Conservation (phyloP, 2,113 vertebrate genomes). For the Baryphthengus martii region DNA sequence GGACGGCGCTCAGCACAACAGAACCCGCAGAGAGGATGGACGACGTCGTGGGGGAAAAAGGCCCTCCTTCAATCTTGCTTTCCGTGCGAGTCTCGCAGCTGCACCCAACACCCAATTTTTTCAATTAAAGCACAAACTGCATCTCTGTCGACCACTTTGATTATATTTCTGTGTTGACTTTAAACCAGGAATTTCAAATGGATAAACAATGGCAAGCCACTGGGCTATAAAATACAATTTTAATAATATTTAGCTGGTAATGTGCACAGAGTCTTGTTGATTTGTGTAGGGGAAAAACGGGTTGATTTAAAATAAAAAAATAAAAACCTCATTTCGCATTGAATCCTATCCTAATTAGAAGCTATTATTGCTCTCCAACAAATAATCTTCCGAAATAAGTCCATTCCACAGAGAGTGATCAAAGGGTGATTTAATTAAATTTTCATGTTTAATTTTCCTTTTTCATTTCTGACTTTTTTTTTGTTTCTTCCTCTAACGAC, state of each 20-base stretch:
- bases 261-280: not conserved
- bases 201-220: not conserved
- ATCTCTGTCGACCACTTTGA: not conserved
- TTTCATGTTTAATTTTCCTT: constrained; percentile 75
- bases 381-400: constrained; percentile 48
- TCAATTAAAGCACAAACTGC: not conserved
- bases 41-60: rapidly evolving
- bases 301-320: not conserved
- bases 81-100: rapidly evolving
- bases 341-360: constrained; percentile 39
- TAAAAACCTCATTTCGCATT: not conserved
- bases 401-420: constrained; percentile 61
- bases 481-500: not conserved
- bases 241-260: not conserved
- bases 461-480: constrained; percentile 33
- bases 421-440: constrained; percentile 74
- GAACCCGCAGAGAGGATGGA: rapidly evolving
- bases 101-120: not conserved
- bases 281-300: not conserved
- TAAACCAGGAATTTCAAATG: not conserved
- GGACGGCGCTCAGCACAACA: not conserved
- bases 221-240: not conserved
- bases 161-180: not conserved
- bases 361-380: constrained; percentile 66
- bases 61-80: not conserved